Conservation (phyloP, 2,888 invertebrate genomes). For the Smittia aterrima region DNA sequence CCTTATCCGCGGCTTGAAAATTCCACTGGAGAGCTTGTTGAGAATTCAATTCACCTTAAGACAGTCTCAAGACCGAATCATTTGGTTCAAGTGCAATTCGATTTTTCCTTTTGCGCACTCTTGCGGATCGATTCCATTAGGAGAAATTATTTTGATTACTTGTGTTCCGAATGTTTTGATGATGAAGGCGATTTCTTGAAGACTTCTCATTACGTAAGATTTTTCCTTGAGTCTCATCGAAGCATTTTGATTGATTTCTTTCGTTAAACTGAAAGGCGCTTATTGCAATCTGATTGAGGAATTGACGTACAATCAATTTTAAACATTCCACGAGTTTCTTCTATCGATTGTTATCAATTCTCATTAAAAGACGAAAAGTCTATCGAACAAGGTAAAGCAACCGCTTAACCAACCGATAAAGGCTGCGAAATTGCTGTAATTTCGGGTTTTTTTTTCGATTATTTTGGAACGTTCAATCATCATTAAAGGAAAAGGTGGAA, state of each 20-base stretch:
- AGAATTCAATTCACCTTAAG: not conserved
- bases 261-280: no score
- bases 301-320: no score
- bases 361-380: no score
- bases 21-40: not conserved
- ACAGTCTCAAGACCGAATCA: not conserved
- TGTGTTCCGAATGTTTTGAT: not conserved
- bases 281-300: no score
- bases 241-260: no score
- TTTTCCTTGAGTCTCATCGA: no score
- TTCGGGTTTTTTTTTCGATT: not conserved
- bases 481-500: not conserved
- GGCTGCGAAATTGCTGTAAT: not conserved
- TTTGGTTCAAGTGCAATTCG: not conserved
- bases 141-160: conserved; percentile 1
- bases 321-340: no score
- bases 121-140: not conserved
- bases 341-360: no score
- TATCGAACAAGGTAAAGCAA: not conserved
- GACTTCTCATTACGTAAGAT: no score
- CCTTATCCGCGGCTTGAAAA: not conserved
- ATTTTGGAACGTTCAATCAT: not conserved
- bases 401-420: not conserved
- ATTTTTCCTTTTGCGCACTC: not conserved
- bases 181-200: not conserved